Conservation (phyloP, 2,113 vertebrate species). For the Romanogobio albipinnatus region DNA sequence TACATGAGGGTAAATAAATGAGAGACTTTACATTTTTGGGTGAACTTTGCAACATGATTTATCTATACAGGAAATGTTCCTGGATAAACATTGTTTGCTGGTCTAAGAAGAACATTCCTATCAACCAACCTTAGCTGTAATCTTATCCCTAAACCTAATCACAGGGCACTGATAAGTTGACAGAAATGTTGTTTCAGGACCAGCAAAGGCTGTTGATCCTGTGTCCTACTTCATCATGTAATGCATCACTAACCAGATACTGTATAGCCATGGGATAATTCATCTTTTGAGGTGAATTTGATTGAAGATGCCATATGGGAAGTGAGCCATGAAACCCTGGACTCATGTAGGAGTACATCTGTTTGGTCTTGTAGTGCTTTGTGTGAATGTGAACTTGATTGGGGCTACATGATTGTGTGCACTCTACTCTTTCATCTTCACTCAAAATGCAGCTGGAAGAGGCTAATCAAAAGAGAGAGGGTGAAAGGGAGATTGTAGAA, state of each 20-base stretch:
- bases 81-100: background rate
- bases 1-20: background rate
- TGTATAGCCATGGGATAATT: background rate
- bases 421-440: conserved; percentile 26
- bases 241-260: background rate
- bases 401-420: conserved; percentile 3
- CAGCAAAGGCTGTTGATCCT: background rate
- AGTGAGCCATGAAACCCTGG: background rate
- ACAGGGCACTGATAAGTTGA: background rate
- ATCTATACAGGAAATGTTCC: background rate
- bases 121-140: background rate
- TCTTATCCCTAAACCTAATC: background rate
- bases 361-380: conserved; percentile 21
- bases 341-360: conserved; percentile 7
- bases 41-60: too few relatives aligned
- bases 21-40: background rate
- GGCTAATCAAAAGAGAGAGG: conserved; percentile 32
- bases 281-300: conserved; percentile 9
- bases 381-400: conserved; percentile 20
- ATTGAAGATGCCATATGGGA: conserved; percentile 10
- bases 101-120: background rate
- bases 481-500: conserved; percentile 60
- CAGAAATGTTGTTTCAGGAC: background rate
- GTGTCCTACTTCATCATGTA: background rate
- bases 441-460: background rate